Evolutionary conservation across 1,140 invertebrate species (phyloP).

Genomic region (Doryteuthis pealeii): DNA sequence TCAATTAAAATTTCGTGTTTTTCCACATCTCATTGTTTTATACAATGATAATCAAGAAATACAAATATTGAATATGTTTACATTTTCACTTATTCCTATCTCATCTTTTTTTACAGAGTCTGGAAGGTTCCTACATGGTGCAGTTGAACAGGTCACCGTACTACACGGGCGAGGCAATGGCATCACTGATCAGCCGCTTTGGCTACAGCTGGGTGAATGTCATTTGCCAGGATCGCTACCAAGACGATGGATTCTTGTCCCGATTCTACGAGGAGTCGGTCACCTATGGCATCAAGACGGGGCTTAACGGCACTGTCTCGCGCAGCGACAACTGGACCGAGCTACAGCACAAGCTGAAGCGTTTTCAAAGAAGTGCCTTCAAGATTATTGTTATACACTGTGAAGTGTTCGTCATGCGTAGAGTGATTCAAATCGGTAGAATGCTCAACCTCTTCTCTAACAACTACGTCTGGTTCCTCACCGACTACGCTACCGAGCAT

Average conservation of each 20-base stretch:
- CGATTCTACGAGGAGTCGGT: background rate
- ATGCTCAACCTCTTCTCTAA: background rate
- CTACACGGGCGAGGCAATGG: background rate
- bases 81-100: background rate
- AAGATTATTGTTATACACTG: conserved; percentile 9
- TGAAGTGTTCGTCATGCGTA: background rate
- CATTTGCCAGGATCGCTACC: background rate
- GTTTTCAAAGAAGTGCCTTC: conserved; percentile 3
- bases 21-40: too few species aligned
- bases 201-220: background rate
- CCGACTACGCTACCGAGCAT: background rate
- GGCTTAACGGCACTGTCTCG: background rate
- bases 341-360: background rate
- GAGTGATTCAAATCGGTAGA: background rate
- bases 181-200: background rate
- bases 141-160: background rate
- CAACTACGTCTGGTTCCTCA: background rate
- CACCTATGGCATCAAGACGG: background rate
- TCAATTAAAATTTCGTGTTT: too few species aligned
- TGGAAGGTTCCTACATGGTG: background rate
- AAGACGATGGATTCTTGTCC: background rate
- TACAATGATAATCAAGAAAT: too few species aligned
- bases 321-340: background rate
- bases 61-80: background rate
- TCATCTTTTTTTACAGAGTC: background rate